Evolutionary conservation across 2,888 invertebrate genomes (phyloP).

Genomic region (Andricus curvator): DNA sequence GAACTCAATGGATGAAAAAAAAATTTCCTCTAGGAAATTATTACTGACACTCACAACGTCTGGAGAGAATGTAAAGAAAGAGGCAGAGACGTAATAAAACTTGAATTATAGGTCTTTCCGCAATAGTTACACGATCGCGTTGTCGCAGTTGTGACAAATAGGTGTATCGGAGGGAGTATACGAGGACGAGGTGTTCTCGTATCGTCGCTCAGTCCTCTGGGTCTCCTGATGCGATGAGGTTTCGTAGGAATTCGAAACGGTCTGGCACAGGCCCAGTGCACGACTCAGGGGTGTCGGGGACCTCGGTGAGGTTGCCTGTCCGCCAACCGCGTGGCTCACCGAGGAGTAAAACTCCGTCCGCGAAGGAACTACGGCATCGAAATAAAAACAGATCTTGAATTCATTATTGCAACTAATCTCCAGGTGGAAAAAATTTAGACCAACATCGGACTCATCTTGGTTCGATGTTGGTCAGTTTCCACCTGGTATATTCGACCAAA

Average conservation of each 20-base stretch:
- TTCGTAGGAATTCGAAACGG: constrained; percentile 51
- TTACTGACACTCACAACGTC: not conserved
- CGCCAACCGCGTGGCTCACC: constrained; percentile 88
- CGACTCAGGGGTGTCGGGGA: constrained; percentile 80
- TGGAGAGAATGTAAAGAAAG: constrained; percentile 40
- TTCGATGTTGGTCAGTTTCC: constrained; percentile 7
- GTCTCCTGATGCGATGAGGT: constrained; percentile 78
- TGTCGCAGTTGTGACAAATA: constrained; percentile 91
- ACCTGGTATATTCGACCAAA: not conserved
- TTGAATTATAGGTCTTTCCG: constrained; percentile 8
- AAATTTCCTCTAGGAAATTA: not conserved
- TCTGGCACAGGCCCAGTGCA: constrained; percentile 71
- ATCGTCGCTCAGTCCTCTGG: constrained; percentile 80
- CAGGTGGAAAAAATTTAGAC: constrained; percentile 49
- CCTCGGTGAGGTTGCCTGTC: constrained; percentile 82
- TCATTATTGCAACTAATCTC: not conserved
- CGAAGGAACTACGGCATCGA: constrained; percentile 73
- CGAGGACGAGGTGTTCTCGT: constrained; percentile 78
- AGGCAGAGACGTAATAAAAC: not conserved
- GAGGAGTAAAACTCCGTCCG: constrained; percentile 85
- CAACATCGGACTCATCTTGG: constrained; percentile 5
- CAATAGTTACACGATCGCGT: constrained; percentile 91
- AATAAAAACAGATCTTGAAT: constrained; percentile 47
- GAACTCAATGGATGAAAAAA: not conserved
- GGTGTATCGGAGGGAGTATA: constrained; percentile 80